Conservation (phyloP, 2,113 vertebrate genomes). For the Ranitomeya variabilis region DNA sequence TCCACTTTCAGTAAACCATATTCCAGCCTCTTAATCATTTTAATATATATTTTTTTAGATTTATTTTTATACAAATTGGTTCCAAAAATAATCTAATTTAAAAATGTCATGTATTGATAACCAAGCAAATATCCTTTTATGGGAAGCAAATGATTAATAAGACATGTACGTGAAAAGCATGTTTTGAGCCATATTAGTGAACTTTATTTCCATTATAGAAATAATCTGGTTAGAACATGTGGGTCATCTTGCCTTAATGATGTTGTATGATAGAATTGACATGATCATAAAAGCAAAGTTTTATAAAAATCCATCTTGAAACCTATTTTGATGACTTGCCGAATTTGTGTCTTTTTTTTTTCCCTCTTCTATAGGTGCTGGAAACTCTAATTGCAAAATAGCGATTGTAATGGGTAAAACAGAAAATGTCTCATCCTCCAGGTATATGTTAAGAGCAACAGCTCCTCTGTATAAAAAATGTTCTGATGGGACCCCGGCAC, state of each 20-base stretch:
- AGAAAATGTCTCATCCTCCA: slow-evolving; percentile 65
- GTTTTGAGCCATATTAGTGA: too few relatives aligned
- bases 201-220: background rate
- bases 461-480: too few relatives aligned
- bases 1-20: too few relatives aligned
- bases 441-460: slow-evolving; percentile 68
- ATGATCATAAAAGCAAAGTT: background rate
- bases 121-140: too few relatives aligned
- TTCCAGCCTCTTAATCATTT: too few relatives aligned
- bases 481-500: too few relatives aligned
- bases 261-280: background rate
- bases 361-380: slow-evolving; percentile 79
- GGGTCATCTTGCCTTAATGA: background rate
- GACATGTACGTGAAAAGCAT: too few relatives aligned
- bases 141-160: too few relatives aligned
- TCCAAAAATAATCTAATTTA: too few relatives aligned
- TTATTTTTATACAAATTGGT: too few relatives aligned
- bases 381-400: slow-evolving; percentile 83
- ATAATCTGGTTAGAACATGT: background rate
- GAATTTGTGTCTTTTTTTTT: background rate
- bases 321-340: background rate
- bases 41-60: too few relatives aligned
- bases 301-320: background rate
- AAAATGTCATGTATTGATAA: too few relatives aligned
- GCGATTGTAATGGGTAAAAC: slow-evolving; percentile 89